Conservation (phyloP, 2,797 vertebrate species). For the Acanthurus lineatus region DNA sequence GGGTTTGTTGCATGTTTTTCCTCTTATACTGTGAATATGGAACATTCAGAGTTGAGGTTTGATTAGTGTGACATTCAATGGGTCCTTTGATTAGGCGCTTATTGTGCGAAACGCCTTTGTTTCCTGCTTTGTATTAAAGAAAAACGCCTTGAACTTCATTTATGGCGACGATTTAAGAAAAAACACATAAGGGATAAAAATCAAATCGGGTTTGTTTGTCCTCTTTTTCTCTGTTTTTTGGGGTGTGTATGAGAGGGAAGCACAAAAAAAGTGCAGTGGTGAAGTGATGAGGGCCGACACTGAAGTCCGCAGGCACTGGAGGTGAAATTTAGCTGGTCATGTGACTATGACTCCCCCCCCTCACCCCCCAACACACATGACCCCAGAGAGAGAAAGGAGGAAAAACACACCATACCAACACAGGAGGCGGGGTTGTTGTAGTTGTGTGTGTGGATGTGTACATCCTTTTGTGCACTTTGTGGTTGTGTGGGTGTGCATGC, state of each 20-base stretch:
- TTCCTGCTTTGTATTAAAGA: conserved; percentile 30
- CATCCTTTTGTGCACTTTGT: conserved; percentile 47
- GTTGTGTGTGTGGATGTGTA: conserved; percentile 51
- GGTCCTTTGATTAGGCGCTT: conserved; percentile 64
- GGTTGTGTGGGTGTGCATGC: conserved; percentile 43
- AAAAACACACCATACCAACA: conserved; percentile 59
- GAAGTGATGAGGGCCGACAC: conserved; percentile 71
- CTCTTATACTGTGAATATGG: conserved; percentile 49
- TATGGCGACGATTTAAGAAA: conserved; percentile 43
- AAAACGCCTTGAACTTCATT: conserved; percentile 32
- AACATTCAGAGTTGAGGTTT: conserved; percentile 59
- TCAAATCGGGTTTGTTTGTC: not conserved
- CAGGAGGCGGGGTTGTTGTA: conserved; percentile 67
- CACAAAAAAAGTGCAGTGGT: conserved; percentile 35
- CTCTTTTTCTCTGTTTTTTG: not conserved
- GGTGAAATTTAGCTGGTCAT: conserved; percentile 81
- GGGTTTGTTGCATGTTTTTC: conserved; percentile 50
- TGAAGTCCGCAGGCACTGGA: conserved; percentile 67
- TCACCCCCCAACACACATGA: conserved; percentile 39
- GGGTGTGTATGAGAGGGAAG: not conserved
- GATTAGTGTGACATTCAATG: conserved; percentile 68
- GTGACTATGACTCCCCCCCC: conserved; percentile 62
- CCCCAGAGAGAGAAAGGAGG: conserved; percentile 48
- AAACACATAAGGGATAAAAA: not conserved
- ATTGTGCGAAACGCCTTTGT: conserved; percentile 36